Evolutionary conservation across 2,888 invertebrate species (phyloP).

Genomic region (Catocala fraxini): DNA sequence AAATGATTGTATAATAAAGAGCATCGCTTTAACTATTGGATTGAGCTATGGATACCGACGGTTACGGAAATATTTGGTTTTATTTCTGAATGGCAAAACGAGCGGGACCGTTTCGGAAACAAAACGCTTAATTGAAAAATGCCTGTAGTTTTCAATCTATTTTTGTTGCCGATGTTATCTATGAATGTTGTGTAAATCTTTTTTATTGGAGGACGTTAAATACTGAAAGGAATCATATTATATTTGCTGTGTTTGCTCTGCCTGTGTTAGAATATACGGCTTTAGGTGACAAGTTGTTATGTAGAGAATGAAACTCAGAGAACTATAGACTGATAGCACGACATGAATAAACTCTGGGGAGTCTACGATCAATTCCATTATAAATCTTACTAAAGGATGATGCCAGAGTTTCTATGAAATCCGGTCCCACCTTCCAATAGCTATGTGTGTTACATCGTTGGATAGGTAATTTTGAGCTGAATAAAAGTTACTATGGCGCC

Average conservation of each 20-base stretch:
- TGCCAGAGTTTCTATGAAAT: too few relatives aligned
- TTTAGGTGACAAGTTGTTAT: neutral
- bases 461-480: too few relatives aligned
- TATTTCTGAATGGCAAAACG: slow-evolving; percentile 46
- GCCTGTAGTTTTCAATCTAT: slow-evolving; percentile 46
- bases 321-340: too few relatives aligned
- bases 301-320: too few relatives aligned
- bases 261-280: slow-evolving; percentile 8
- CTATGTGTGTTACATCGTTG: too few relatives aligned
- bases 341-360: too few relatives aligned
- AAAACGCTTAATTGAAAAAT: slow-evolving; percentile 55
- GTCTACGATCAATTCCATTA: too few relatives aligned
- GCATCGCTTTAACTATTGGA: slow-evolving; percentile 57
- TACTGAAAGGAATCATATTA: slow-evolving; percentile 38
- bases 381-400: too few relatives aligned
- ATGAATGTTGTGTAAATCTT: slow-evolving; percentile 44
- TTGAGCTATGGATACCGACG: slow-evolving; percentile 59
- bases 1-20: slow-evolving; percentile 64
- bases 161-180: slow-evolving; percentile 47
- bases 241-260: slow-evolving; percentile 26
- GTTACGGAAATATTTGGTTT: slow-evolving; percentile 67
- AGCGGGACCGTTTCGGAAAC: slow-evolving; percentile 38
- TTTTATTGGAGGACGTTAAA: slow-evolving; percentile 47
- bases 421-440: too few relatives aligned
- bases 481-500: too few relatives aligned